Percentiles rank a stretch among this genome's conserved stretches.
Conservation (phyloP, 2,113 vertebrate species). For the Callionymus lyra region DNA sequence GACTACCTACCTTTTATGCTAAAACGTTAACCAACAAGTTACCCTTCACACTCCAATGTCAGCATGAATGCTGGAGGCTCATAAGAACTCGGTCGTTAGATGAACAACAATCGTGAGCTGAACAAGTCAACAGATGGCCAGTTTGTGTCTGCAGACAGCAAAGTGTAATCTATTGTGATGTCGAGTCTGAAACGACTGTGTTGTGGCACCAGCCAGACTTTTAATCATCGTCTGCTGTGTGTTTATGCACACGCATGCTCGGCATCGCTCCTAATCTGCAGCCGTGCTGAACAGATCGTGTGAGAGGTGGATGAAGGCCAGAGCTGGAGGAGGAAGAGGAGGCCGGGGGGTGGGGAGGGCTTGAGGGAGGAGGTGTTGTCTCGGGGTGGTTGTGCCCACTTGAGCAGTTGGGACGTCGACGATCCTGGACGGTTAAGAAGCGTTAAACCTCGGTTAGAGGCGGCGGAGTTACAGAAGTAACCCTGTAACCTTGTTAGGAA, state of each 20-base stretch:
- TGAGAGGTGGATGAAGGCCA: slow-evolving; percentile 35
- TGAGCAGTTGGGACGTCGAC: slow-evolving; percentile 60
- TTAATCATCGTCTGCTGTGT: slow-evolving; percentile 50
- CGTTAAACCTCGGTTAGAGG: slow-evolving; percentile 22
- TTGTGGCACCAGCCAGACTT: slow-evolving; percentile 39
- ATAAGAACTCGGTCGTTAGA: background rate
- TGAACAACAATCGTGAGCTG: no score
- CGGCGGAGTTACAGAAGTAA: slow-evolving; percentile 29
- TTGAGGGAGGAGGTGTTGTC: slow-evolving; percentile 43
- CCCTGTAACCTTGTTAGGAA: slow-evolving; percentile 25
- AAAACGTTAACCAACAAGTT: no score
- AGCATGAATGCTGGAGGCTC: no score
- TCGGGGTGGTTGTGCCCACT: slow-evolving; percentile 47
- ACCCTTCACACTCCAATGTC: no score
- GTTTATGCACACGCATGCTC: slow-evolving; percentile 28
- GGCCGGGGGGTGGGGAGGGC: no score
- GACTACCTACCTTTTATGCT: no score
- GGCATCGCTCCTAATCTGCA: slow-evolving; percentile 63
- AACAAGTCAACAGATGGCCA: slow-evolving; percentile 28
- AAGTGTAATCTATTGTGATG: slow-evolving; percentile 23
- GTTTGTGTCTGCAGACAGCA: slow-evolving; percentile 18
- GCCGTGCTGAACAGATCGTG: slow-evolving; percentile 60
- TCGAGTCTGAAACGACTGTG: slow-evolving; percentile 18
- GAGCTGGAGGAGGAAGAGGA: slow-evolving; percentile 14
- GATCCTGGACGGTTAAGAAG: slow-evolving; percentile 65